These are phyloP conservation scores for Tenthredo mesomela DNA, from an alignment of 2,888 invertebrate species.

Conservation along the genomic window DNA sequence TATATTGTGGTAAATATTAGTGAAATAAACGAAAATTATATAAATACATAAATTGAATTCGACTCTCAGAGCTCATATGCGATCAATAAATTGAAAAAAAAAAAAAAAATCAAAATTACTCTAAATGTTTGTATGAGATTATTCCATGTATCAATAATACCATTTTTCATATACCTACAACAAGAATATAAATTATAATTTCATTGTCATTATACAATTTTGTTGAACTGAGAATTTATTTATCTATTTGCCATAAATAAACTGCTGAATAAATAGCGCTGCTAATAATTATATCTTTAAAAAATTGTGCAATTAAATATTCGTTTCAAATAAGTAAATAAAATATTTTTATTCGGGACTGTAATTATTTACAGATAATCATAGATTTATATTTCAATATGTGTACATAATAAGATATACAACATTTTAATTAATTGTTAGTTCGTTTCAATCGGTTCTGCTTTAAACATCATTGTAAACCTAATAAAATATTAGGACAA, in stretches of 20 bases:
- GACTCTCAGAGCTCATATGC: background rate
- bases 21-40: constrained; percentile 30
- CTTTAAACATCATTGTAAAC: constrained; percentile 9
- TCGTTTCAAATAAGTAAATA: background rate
- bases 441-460: background rate
- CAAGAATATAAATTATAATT: background rate
- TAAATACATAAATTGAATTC: constrained; percentile 20
- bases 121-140: background rate
- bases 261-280: background rate
- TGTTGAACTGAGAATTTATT: background rate
- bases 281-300: background rate
- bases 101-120: background rate
- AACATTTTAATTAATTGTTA: background rate
- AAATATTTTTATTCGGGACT: background rate
- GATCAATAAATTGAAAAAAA: background rate
- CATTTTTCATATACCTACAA: background rate
- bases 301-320: background rate
- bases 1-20: constrained; percentile 26
- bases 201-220: background rate
- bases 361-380: background rate
- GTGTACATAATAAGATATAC: background rate
- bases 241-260: background rate
- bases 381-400: background rate
- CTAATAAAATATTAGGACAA: constrained; percentile 5
- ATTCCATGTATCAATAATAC: background rate